Percentiles rank a stretch among this genome's conserved stretches.
Conservation (phyloP, 92 coral and sea anemone species). For the Porites cylindrica region DNA sequence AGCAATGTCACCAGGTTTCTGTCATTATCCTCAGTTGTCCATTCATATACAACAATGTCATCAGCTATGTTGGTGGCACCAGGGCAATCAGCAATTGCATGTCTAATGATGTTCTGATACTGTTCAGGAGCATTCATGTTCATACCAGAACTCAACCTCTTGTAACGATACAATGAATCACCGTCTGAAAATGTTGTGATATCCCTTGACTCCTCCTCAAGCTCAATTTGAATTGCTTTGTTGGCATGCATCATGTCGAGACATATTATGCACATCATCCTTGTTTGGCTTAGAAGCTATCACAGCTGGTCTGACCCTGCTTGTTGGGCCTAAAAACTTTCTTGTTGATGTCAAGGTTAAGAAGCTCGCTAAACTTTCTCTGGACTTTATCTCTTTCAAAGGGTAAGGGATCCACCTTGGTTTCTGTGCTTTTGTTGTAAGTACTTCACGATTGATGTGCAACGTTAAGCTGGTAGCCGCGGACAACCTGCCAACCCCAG, state of each 20-base stretch:
- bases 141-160: too few species aligned
- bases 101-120: slow-evolving; percentile 13
- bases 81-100: slow-evolving; percentile 29
- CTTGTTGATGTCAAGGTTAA: slow-evolving; percentile 21
- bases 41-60: slow-evolving; percentile 7
- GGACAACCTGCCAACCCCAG: slow-evolving; percentile 20
- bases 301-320: too few species aligned
- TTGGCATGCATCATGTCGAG: slow-evolving; percentile 29
- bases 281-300: too few species aligned
- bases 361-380: neutral
- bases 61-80: slow-evolving; percentile 36
- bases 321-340: too few species aligned
- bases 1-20: slow-evolving; percentile 14
- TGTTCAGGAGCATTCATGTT: slow-evolving; percentile 13
- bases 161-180: neutral
- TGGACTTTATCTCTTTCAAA: slow-evolving; percentile 33
- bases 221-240: slow-evolving; percentile 15
- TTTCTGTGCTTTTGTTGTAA: slow-evolving; percentile 44
- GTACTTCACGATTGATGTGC: slow-evolving; percentile 34
- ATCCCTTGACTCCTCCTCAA: neutral
- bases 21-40: slow-evolving; percentile 5
- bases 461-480: slow-evolving; percentile 3
- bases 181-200: neutral
- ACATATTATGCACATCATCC: neutral
- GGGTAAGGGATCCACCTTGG: slow-evolving; percentile 36